Conservation (phyloP, 1,140 invertebrate species). For the Drosophila kikkawai region DNA sequence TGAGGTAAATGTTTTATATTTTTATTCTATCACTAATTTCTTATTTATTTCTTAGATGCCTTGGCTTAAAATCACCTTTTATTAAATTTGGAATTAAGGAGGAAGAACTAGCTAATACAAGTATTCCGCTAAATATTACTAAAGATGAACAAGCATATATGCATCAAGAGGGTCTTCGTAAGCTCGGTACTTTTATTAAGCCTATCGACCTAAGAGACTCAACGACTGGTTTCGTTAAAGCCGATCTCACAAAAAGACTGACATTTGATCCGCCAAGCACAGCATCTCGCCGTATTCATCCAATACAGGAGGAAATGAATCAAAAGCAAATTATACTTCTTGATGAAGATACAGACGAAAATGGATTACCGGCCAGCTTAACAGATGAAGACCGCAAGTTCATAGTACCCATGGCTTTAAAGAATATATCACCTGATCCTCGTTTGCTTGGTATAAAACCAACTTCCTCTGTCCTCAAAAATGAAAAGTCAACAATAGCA, state of each 20-base stretch:
- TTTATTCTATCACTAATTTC: not conserved
- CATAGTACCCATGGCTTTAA: conserved; percentile 83
- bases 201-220: conserved; percentile 79
- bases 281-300: conserved; percentile 61
- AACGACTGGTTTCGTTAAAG: conserved; percentile 75
- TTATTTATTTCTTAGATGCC: conserved; percentile 54
- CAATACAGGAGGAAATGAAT: conserved; percentile 82
- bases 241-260: conserved; percentile 74
- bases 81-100: conserved; percentile 78
- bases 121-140: conserved; percentile 78
- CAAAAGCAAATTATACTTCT: conserved; percentile 81
- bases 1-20: not conserved
- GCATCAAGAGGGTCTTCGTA: conserved; percentile 79
- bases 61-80: conserved; percentile 81
- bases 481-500: conserved; percentile 31
- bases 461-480: conserved; percentile 12
- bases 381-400: conserved; percentile 82
- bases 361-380: conserved; percentile 73
- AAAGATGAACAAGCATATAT: conserved; percentile 81
- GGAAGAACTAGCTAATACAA: conserved; percentile 79
- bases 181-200: conserved; percentile 82
- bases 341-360: conserved; percentile 82
- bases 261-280: conserved; percentile 36
- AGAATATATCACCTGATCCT: conserved; percentile 75
- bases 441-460: conserved; percentile 30